Conservation (phyloP, 1,140 invertebrate species). For the Bombus confusus region DNA sequence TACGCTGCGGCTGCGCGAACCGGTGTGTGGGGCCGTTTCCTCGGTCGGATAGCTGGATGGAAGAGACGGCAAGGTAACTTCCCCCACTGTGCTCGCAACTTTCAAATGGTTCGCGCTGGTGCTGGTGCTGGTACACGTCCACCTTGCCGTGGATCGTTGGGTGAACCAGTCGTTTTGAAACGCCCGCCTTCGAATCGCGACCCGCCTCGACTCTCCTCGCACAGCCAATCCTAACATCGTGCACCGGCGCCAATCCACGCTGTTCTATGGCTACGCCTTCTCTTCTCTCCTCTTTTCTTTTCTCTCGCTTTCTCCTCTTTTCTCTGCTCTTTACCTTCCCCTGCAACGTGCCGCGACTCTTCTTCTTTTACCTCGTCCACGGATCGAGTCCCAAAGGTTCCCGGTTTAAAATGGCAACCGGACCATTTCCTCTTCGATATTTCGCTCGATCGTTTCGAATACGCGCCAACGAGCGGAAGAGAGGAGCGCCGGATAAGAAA, state of each 20-base stretch:
- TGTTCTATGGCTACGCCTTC: constrained; percentile 29
- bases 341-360: not conserved
- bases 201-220: constrained; percentile 48
- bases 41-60: constrained; percentile 50
- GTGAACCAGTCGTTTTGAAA: constrained; percentile 49
- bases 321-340: not conserved
- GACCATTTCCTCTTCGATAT: not conserved
- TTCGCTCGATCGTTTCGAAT: not conserved
- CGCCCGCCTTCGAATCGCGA: constrained; percentile 53
- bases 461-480: not conserved
- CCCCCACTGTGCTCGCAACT: constrained; percentile 46
- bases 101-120: constrained; percentile 62
- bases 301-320: not conserved
- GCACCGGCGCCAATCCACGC: constrained; percentile 41
- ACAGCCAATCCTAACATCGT: constrained; percentile 39
- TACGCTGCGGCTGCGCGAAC: constrained; percentile 80
- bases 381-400: not conserved
- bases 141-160: constrained; percentile 49
- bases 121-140: constrained; percentile 27
- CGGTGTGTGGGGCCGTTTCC: constrained; percentile 73
- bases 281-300: not conserved
- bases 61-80: constrained; percentile 56
- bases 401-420: constrained; percentile 60
- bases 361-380: not conserved
- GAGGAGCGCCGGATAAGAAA: not conserved